phyloP scores from a whole-genome alignment of 1,140 invertebrate genomes.

The Diprion similis region DNA sequence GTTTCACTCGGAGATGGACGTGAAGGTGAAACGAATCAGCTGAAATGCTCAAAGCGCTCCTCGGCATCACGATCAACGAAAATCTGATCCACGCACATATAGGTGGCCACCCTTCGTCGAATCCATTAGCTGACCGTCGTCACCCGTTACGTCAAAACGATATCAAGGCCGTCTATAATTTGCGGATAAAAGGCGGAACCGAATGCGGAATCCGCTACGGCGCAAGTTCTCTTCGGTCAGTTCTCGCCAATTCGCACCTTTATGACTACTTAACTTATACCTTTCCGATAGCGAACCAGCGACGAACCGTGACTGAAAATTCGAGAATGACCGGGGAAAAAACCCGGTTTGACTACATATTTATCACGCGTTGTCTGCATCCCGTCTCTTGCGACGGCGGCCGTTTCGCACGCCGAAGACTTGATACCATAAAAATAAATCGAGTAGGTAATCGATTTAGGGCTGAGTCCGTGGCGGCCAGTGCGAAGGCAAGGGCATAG shows the following conservation, averaged over 20 bases:
- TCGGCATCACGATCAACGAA: not conserved
- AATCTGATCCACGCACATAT: not conserved
- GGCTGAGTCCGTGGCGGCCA: not conserved
- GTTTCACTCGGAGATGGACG: not conserved
- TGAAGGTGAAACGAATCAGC: not conserved
- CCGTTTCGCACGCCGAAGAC: not conserved
- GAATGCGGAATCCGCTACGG: no score
- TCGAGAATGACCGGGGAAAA: not conserved
- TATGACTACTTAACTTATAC: no score
- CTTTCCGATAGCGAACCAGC: no score
- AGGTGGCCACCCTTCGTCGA: not conserved
- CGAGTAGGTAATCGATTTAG: not conserved
- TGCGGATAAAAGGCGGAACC: no score
- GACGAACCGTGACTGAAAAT: not conserved
- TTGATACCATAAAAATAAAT: constrained; percentile 8
- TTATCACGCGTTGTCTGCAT: not conserved
- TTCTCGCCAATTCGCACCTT: no score
- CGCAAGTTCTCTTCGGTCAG: no score
- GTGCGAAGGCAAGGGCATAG: not conserved
- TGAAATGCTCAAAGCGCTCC: not conserved
- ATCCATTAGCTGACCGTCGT: not conserved
- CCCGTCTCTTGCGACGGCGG: not conserved
- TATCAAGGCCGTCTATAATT: no score
- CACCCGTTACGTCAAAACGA: no score
- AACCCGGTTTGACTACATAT: not conserved